These are phyloP conservation scores for Myanophis thanlyinensis DNA, from an alignment of 2,113 vertebrate genomes.

Conservation along the genomic window DNA sequence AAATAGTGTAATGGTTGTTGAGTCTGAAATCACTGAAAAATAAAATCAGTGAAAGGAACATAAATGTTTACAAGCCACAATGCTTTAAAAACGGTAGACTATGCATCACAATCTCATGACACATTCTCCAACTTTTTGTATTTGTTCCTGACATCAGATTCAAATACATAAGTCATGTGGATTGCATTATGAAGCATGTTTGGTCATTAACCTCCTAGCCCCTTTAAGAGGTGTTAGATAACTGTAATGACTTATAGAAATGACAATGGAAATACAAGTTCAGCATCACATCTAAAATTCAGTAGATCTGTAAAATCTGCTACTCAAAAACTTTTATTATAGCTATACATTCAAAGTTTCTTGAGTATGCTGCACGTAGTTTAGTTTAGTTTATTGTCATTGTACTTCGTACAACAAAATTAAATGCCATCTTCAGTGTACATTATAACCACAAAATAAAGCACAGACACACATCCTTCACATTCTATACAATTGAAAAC, in stretches of 20 bases:
- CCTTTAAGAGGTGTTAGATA: not conserved
- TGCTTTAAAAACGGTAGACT: not conserved
- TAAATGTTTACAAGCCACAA: not conserved
- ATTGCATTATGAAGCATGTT: not conserved
- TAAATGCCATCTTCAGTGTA: no score
- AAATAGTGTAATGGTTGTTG: not conserved
- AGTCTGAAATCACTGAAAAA: not conserved
- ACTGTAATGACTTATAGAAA: not conserved
- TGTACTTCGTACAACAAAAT: no score
- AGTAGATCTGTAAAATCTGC: not conserved
- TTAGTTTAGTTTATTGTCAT: no score
- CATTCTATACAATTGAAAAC: no score
- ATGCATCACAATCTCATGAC: not conserved
- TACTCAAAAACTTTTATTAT: not conserved
- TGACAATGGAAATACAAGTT: not conserved
- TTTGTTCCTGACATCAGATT: not conserved
- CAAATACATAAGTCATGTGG: not conserved
- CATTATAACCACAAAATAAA: no score
- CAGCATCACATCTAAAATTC: not conserved
- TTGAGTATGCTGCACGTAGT: not conserved
- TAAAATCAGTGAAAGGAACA: not conserved
- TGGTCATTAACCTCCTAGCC: not conserved
- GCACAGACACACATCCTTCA: no score
- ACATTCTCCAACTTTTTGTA: not conserved
- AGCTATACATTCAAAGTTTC: not conserved